A percentile compares a stretch with the other conserved stretches of the same genome.
Evolutionary conservation across 2,888 invertebrate species (phyloP).

Genomic region (Charanyca ferruginea): DNA sequence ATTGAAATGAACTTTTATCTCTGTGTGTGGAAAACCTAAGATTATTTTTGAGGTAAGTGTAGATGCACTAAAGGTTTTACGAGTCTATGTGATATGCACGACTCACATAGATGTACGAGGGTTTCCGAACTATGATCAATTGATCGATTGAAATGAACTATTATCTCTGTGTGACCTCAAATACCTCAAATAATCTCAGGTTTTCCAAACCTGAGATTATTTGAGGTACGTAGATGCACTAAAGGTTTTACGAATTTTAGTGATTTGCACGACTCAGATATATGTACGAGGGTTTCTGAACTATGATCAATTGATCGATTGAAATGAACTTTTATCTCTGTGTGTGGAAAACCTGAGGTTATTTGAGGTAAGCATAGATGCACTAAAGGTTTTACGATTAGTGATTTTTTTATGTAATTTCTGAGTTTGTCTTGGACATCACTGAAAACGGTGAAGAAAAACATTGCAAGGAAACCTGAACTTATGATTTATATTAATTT

Average conservation of each 20-base stretch:
- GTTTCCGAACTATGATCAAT: slow-evolving; percentile 36
- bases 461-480: too few species aligned
- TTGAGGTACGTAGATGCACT: background rate
- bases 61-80: background rate
- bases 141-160: slow-evolving; percentile 17
- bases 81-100: slow-evolving; percentile 39
- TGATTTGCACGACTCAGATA: slow-evolving; percentile 32
- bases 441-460: too few species aligned
- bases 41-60: background rate
- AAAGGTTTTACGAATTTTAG: slow-evolving; percentile 9
- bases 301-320: slow-evolving; percentile 36
- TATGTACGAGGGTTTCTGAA: background rate
- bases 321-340: slow-evolving; percentile 28
- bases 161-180: slow-evolving; percentile 25
- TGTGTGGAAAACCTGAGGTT: slow-evolving; percentile 15
- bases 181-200: too few species aligned
- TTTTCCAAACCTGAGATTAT: slow-evolving; percentile 12
- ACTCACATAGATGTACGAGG: slow-evolving; percentile 1
- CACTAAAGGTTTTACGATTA: background rate
- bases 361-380: background rate
- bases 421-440: too few species aligned
- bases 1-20: slow-evolving; percentile 29
- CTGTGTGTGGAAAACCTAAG: slow-evolving; percentile 13
- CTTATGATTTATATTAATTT: too few species aligned
- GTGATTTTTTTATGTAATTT: too few species aligned